These are phyloP conservation scores for Lutjanus campechanus DNA, from an alignment of 2,797 vertebrate species.

Conservation along the genomic window DNA sequence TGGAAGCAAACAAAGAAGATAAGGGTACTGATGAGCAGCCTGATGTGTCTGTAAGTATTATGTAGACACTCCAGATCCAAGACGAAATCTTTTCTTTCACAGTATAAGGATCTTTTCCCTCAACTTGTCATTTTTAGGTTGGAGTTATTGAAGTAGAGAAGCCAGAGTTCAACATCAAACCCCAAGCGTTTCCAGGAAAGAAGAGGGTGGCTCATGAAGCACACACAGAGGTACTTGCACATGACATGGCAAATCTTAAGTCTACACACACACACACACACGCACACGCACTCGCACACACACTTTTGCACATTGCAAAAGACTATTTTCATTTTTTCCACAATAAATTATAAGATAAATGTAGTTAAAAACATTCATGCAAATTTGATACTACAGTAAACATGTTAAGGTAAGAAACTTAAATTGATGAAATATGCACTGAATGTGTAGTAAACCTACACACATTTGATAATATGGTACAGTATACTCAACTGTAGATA, in stretches of 20 bases:
- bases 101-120: neutral
- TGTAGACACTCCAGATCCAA: neutral
- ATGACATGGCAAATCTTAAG: slow-evolving; percentile 3
- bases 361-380: too few relatives aligned
- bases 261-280: too few relatives aligned
- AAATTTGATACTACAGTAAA: neutral
- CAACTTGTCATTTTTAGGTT: slow-evolving; percentile 56
- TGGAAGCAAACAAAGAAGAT: slow-evolving; percentile 81
- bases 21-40: slow-evolving; percentile 30
- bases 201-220: slow-evolving; percentile 83
- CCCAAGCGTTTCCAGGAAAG: slow-evolving; percentile 53
- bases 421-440: neutral
- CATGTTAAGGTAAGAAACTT: neutral
- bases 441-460: neutral
- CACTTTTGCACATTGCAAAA: neutral
- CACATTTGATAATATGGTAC: neutral
- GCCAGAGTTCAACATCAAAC: slow-evolving; percentile 48
- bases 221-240: slow-evolving; percentile 74
- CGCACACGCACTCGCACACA: too few relatives aligned
- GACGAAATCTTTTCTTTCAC: neutral
- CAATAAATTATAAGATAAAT: neutral
- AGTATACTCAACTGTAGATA: neutral
- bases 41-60: slow-evolving; percentile 70
- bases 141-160: slow-evolving; percentile 34
- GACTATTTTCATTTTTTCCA: neutral